Conservation (phyloP, 2,797 vertebrate genomes). For the Hafferia zeledoni region DNA sequence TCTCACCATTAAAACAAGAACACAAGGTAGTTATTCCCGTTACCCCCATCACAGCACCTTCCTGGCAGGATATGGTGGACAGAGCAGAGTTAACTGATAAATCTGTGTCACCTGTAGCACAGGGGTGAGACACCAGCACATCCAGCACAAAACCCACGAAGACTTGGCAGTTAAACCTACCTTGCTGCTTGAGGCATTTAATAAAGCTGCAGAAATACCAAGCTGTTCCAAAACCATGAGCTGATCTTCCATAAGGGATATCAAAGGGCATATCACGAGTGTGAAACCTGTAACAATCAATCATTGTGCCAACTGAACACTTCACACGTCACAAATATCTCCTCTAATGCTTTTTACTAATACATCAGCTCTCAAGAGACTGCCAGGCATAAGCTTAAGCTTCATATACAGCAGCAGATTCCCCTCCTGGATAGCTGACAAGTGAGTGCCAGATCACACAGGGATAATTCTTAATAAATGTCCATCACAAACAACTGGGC, state of each 20-base stretch:
- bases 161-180: conserved; percentile 66
- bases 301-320: background rate
- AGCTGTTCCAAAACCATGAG: conserved; percentile 91
- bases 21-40: rapidly evolving
- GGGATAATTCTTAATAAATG: background rate
- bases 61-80: background rate
- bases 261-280: conserved; percentile 89
- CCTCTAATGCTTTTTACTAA: background rate
- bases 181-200: conserved; percentile 92
- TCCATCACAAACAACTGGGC: background rate
- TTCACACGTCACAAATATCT: background rate
- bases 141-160: background rate
- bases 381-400: background rate
- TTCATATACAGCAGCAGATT: background rate
- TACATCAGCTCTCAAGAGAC: background rate
- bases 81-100: background rate
- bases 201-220: conserved; percentile 82
- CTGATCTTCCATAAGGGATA: conserved; percentile 98
- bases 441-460: background rate
- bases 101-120: background rate
- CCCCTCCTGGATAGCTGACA: background rate
- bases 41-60: background rate
- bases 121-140: background rate
- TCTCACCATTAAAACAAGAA: background rate
- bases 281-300: conserved; percentile 87